Percentiles rank a stretch among this genome's conserved stretches.
phyloP scores from a whole-genome alignment of 1,140 invertebrate species.

The Drosophila setifemur region DNA sequence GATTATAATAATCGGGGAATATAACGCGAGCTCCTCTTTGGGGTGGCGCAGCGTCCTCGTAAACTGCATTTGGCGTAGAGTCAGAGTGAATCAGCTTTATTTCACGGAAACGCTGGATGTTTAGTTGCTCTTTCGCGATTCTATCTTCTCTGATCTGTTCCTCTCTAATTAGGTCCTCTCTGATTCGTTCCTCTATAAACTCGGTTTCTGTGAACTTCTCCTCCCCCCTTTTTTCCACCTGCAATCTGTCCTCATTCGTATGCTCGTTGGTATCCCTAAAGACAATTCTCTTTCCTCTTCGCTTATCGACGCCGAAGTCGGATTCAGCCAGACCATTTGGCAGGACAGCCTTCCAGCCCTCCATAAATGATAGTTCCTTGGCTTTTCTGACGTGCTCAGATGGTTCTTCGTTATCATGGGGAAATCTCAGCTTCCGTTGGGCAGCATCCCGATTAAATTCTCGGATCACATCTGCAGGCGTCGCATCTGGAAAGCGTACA shows the following conservation, averaged over 20 bases:
- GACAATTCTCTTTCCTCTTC: slow-evolving; percentile 62
- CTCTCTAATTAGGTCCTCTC: slow-evolving; percentile 12
- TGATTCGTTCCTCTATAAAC: slow-evolving; percentile 9
- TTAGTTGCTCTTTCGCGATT: neutral
- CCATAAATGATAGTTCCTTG: slow-evolving; percentile 31
- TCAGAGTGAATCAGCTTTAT: too few species aligned
- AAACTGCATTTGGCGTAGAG: slow-evolving; percentile 48
- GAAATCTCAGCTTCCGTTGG: slow-evolving; percentile 70
- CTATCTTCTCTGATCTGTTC: neutral
- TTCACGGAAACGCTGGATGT: neutral
- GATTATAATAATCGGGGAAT: slow-evolving; percentile 70
- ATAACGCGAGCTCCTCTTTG: slow-evolving; percentile 62
- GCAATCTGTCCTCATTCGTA: slow-evolving; percentile 22
- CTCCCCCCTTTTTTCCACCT: slow-evolving; percentile 18
- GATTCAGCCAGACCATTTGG: slow-evolving; percentile 44
- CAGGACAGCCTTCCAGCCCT: slow-evolving; percentile 54
- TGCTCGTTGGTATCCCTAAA: slow-evolving; percentile 62
- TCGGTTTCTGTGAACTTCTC: slow-evolving; percentile 15
- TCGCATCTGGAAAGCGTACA: slow-evolving; percentile 67
- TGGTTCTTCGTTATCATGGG: slow-evolving; percentile 28
- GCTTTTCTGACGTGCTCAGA: slow-evolving; percentile 9
- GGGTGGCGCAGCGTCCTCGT: slow-evolving; percentile 56
- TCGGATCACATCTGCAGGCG: slow-evolving; percentile 53
- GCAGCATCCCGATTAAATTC: slow-evolving; percentile 68
- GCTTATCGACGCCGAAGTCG: slow-evolving; percentile 41